Evolutionary conservation across 2,888 invertebrate species (phyloP).

Genomic region (Lissocephala sabroskyi): DNA sequence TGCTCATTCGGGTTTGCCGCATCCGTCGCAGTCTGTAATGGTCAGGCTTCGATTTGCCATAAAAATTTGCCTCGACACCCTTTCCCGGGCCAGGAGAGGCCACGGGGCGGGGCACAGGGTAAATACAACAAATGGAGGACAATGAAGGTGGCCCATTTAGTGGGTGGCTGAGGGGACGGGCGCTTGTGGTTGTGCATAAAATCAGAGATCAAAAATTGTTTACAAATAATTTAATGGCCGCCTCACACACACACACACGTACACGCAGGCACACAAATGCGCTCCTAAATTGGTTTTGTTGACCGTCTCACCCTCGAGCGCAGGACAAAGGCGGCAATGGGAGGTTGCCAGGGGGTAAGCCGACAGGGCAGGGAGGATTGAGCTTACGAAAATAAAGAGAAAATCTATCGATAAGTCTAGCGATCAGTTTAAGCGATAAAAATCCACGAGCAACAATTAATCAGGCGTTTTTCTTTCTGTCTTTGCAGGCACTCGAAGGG

Average conservation of each 20-base stretch:
- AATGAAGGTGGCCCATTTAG: slow-evolving; percentile 2
- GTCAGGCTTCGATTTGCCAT: no score
- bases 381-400: no score
- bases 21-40: no score
- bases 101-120: not conserved
- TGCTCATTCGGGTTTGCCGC: no score
- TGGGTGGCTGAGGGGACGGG: slow-evolving; percentile 11
- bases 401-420: no score
- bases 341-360: no score
- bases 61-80: slow-evolving; percentile 25
- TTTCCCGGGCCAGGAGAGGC: not conserved
- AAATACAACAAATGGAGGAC: not conserved
- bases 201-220: slow-evolving; percentile 62
- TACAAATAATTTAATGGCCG: slow-evolving; percentile 60
- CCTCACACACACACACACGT: slow-evolving; percentile 42
- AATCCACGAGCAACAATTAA: no score
- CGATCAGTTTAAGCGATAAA: no score
- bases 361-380: no score
- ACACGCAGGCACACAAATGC: not conserved
- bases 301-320: slow-evolving; percentile 31
- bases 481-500: no score
- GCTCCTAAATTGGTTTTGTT: slow-evolving; percentile 9
- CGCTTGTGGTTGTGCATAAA: slow-evolving; percentile 40
- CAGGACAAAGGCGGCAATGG: no score
- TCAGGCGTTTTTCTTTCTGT: no score